Base-by-base conservation (phyloP, 2,113 vertebrate genomes). In the Fulica atra region DNA sequence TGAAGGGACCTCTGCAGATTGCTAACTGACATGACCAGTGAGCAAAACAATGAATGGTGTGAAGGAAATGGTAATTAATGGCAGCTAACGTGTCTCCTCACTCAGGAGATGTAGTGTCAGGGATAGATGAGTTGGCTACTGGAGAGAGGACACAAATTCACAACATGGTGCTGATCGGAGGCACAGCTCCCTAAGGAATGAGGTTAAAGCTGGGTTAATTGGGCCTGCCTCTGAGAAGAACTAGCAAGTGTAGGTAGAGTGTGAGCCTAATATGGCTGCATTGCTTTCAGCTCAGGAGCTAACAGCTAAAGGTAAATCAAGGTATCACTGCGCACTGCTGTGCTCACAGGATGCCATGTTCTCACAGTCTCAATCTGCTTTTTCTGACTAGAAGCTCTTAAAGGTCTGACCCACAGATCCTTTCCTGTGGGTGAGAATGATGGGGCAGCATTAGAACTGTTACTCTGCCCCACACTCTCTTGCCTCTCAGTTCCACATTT, bases 151-250 rank as follows among this genome's bases (percentile, higher is more conserved):
- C 54, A 60, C 28, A 66, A 73, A 88, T 21, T 26, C 76, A 59
- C 40, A 53, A 2, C 21, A 42, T 18, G 48, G 13, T 81, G 42
- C 5, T 3, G 35, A 28, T 13, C 1, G 0, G 31, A 78, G 20
- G 38, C 28, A 69, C 33, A 17, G 46, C 23, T 81, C 64, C 92
- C 54, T 38, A 77, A 16, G 48, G 81, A 94, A 31, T 0, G 6
- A 76, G 71, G 90, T 82, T 89, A 89, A 50, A 72, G 29, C 48
- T 80, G 86, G 88, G 79, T 93, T 93, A 94, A 85, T 94, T 93
- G n/a, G 3, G 1, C 50, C 59, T 88, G 61, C 26, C 25, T 88
- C 81, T 65, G 38, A 44, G 88, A 63, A 86, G 26, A 38, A 61
- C 63, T 13, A 33, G 70, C 26, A 82, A 69, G 70, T 50, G 44